Evolutionary conservation across 2,888 invertebrate genomes (phyloP).

Genomic region (Phlogophora meticulosa): DNA sequence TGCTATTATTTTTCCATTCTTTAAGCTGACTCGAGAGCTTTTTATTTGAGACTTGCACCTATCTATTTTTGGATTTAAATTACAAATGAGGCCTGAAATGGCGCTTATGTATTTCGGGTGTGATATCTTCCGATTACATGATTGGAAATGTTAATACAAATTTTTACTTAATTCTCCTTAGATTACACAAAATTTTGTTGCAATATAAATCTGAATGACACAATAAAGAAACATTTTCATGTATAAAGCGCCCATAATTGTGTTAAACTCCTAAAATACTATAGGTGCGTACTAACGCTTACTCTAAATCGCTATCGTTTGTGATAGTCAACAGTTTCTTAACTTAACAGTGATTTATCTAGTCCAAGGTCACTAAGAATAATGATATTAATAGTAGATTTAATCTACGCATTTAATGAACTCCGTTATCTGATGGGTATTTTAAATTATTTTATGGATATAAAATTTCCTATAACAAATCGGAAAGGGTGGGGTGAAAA

Average conservation of each 20-base stretch:
- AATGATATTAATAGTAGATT: conserved; percentile 84
- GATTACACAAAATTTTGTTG: conserved; percentile 13
- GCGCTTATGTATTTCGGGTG: conserved; percentile 13
- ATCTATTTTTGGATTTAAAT: conserved; percentile 68
- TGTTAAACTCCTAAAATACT: conserved; percentile 57
- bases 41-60: conserved; percentile 86
- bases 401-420: conserved; percentile 80
- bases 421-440: conserved; percentile 70
- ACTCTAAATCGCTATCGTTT: conserved; percentile 64
- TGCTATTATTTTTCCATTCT: conserved; percentile 65
- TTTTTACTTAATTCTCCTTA: conserved; percentile 12
- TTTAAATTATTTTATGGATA: conserved; percentile 75
- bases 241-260: conserved; percentile 38
- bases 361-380: conserved; percentile 77
- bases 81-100: conserved; percentile 26
- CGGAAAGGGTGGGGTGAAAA: conserved; percentile 78
- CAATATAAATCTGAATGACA: conserved; percentile 19
- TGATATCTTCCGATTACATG: conserved; percentile 33
- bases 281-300: conserved; percentile 67
- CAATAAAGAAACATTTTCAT: conserved; percentile 54
- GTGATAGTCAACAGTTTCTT: conserved; percentile 72
- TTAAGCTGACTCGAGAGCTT: conserved; percentile 67
- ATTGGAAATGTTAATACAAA: conserved; percentile 30
- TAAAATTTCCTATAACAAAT: conserved; percentile 78
- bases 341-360: conserved; percentile 79